Conservation (phyloP, 2,113 vertebrate genomes). For the Pseudonaja textilis region DNA sequence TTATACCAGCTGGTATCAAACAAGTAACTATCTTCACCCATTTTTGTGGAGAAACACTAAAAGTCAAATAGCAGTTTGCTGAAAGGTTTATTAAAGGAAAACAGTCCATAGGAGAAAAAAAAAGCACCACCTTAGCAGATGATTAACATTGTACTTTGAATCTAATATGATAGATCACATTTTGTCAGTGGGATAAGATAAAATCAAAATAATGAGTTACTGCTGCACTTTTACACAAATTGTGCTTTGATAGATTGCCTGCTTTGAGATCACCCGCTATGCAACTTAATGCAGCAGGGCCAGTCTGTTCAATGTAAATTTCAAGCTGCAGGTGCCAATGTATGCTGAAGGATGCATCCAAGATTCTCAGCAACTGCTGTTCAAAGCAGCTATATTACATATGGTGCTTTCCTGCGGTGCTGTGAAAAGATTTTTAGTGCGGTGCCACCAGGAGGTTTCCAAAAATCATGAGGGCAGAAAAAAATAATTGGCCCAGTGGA, state of each 20-base stretch:
- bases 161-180: not conserved
- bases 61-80: not conserved
- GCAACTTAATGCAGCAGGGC: not conserved
- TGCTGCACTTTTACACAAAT: not conserved
- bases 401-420: not conserved
- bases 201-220: not conserved
- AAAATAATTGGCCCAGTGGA: not conserved
- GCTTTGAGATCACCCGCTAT: not conserved
- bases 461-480: not conserved
- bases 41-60: not conserved
- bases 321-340: not conserved
- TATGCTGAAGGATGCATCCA: not conserved
- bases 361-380: not conserved
- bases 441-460: not conserved
- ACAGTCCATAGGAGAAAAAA: fast-evolving
- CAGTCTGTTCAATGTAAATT: not conserved
- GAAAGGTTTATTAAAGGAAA: not conserved
- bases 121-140: not conserved
- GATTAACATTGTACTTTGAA: not conserved
- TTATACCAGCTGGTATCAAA: not conserved
- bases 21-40: not conserved
- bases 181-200: not conserved
- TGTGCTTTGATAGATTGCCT: not conserved
- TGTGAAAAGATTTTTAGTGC: not conserved
- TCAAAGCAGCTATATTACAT: not conserved